Base-by-base conservation (phyloP, 2,797 vertebrate species). In the Gallinago stenura region DNA sequence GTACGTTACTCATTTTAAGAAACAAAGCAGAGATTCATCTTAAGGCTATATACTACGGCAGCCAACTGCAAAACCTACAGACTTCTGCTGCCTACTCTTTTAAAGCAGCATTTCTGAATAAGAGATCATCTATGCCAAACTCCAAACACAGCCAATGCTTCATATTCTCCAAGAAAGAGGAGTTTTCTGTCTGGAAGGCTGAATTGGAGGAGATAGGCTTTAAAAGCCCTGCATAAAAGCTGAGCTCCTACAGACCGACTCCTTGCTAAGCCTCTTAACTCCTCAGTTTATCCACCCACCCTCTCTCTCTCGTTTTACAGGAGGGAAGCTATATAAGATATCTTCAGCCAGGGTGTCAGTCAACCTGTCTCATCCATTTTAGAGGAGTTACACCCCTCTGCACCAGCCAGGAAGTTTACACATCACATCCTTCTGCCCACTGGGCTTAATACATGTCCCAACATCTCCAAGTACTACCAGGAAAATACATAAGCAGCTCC, bases 211-310 rank as follows among this genome's bases (percentile, higher is more conserved):
- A 90, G 89, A 95, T 81, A 95, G 1, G 31, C 83, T 97, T 92
- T 84, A 30, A 46, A 46, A 92, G 78, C 58, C n/a, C 66, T 5
- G 51, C 43, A 94, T 84, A 93, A 96, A 80, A 96, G 78, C 75
- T 72, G 73, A 93, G 57, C 43, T 96, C 88, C 80, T 82, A 62
- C 69, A 92, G 87, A 94, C 82, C 22, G 78, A 95, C 68, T 91
- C 80, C 69, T 85, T 41, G 60, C 82, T 96, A 97, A 98, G 87
- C 87, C 75, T 91, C 95, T 95, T 86, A 97, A 93, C 22, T 77
- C 83, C 53, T 94, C 73, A 8, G 57, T 93, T 94, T 77, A 97
- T 95, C 88, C 64, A 88, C 76, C 35, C 2, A 6, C 48, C 61
- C 72, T 30, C 89, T 86, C 79, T 79, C 73, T 31, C 90, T 77